Evolutionary conservation across 2,797 vertebrate genomes (phyloP).

Genomic region (Lacerta bilineata): DNA sequence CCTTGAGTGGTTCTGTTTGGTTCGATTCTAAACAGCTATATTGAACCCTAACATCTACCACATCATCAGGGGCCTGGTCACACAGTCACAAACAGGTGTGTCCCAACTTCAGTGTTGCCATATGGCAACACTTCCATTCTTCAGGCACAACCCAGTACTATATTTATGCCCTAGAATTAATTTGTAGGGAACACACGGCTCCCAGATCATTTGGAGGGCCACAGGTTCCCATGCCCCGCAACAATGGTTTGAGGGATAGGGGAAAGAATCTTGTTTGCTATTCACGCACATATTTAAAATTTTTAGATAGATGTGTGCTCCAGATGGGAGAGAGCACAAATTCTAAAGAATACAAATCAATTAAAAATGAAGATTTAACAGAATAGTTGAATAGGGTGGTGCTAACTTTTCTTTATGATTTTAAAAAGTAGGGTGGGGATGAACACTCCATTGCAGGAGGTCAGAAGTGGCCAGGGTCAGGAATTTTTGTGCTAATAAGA

Average conservation of each 20-base stretch:
- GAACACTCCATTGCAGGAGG: neutral
- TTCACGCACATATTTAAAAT: neutral
- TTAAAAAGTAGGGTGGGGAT: neutral
- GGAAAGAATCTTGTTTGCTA: neutral
- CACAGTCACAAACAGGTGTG: neutral
- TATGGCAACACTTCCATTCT: neutral
- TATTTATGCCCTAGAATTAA: neutral
- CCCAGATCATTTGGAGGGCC: too few relatives aligned
- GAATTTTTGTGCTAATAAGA: neutral
- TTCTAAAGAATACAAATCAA: neutral
- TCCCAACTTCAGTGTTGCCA: neutral
- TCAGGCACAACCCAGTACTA: neutral
- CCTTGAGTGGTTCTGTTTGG: neutral
- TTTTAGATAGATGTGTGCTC: neutral
- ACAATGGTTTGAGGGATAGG: neutral
- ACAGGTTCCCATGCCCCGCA: too few relatives aligned
- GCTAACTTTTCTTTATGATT: neutral
- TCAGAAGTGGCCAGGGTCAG: neutral
- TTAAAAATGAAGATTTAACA: neutral
- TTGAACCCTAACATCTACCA: neutral
- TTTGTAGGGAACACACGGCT: too few relatives aligned
- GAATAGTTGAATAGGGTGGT: neutral
- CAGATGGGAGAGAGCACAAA: neutral
- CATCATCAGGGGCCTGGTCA: neutral
- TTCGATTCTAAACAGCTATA: neutral